Conservation (phyloP, 2,797 vertebrate species). For the Sebastes melanostomus region DNA sequence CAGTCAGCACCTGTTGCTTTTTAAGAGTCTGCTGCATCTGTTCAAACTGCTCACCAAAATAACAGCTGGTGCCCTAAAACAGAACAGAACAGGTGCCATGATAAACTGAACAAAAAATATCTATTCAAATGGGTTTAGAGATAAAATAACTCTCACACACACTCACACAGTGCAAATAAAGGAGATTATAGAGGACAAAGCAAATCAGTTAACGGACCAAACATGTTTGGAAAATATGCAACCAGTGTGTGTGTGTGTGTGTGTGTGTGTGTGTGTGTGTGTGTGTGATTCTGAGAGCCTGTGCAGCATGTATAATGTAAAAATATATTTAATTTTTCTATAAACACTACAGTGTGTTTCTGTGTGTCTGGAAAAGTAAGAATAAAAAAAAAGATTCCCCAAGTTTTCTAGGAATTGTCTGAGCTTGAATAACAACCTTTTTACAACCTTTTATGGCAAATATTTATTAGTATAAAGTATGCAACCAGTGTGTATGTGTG, state of each 20-base stretch:
- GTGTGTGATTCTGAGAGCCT: background rate
- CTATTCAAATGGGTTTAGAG: conserved; percentile 1
- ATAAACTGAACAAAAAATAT: background rate
- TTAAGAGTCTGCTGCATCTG: conserved; percentile 42
- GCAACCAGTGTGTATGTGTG: background rate
- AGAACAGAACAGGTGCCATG: conserved; percentile 10
- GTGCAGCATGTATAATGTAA: background rate
- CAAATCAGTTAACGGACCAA: background rate
- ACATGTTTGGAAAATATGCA: background rate
- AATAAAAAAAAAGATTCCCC: background rate
- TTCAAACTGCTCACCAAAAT: conserved; percentile 41
- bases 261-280: background rate
- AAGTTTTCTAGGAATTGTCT: background rate
- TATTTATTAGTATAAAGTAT: background rate
- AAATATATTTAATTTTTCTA: too few species aligned
- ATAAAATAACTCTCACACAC: background rate
- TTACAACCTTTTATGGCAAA: background rate
- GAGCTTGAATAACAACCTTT: background rate
- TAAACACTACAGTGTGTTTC: too few species aligned
- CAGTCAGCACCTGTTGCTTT: conserved; percentile 57
- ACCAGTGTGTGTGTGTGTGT: background rate
- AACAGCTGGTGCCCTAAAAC: conserved; percentile 50
- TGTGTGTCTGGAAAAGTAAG: background rate
- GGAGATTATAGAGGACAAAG: background rate
- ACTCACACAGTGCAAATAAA: background rate